phyloP scores from a whole-genome alignment of 2,797 vertebrate genomes.

The Vireo griseus region DNA sequence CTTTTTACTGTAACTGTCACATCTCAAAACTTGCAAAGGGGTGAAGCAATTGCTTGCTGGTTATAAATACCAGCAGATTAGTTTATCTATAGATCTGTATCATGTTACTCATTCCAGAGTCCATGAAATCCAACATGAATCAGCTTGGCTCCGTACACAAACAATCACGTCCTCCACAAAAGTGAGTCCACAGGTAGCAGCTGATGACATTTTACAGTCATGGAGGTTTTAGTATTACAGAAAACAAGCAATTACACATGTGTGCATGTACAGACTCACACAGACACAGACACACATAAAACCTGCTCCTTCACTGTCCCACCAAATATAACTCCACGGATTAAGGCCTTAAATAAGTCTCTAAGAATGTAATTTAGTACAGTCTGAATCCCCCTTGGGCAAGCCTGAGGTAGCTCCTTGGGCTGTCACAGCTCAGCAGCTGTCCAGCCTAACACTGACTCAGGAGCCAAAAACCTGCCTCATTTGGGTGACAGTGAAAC shows the following conservation, averaged over 20 bases:
- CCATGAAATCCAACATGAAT: constrained; percentile 62
- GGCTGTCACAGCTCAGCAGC: constrained; percentile 29
- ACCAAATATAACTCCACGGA: constrained; percentile 46
- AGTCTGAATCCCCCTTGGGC: constrained; percentile 5
- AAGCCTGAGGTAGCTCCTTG: constrained; percentile 36
- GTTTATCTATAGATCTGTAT: constrained; percentile 72
- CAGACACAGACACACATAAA: not conserved
- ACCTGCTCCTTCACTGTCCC: not conserved
- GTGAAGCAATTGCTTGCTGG: constrained; percentile 46
- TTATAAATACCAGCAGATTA: constrained; percentile 65
- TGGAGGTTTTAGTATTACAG: not conserved
- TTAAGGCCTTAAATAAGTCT: constrained; percentile 37
- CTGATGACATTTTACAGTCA: not conserved
- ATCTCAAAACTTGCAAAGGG: constrained; percentile 17
- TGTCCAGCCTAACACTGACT: constrained; percentile 22
- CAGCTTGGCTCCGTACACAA: constrained; percentile 21
- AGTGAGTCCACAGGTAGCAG: not conserved
- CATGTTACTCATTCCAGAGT: constrained; percentile 63
- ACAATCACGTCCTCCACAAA: constrained; percentile 22
- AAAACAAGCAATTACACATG: not conserved
- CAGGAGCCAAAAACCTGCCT: constrained; percentile 23
- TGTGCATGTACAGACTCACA: not conserved
- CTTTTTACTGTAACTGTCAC: not conserved
- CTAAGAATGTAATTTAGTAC: constrained; percentile 30
- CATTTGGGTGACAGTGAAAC: constrained; percentile 1